Base-by-base conservation (phyloP, 2,888 invertebrate genomes). In the Lymantria monacha region DNA sequence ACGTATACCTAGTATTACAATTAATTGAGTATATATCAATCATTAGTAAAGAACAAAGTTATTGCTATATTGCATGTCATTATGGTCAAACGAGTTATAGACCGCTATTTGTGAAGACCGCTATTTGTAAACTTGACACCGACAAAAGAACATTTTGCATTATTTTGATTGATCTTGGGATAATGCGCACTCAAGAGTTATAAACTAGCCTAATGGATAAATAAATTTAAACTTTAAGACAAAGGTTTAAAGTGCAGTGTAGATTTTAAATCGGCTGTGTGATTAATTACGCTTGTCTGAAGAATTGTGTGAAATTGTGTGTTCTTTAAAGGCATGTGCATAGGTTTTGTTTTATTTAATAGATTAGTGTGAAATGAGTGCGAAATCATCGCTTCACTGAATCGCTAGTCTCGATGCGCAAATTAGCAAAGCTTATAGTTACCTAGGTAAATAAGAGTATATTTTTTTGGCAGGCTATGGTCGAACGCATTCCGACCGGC, bases 51-150 rank as follows among this genome's bases (percentile, higher is more conserved):
- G 55, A 58, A 58, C 60, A 57, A 66, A 60, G 51, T 64, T 22
- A 50, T 48, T 46, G 58, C 57, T 55, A 70, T 59, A 66, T 57
- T 64, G 62, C 70, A 68, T 74, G 70, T 77, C 77, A 81, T 82
- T 82, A 81, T 68, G 72, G 73, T 61, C 76, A 70, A 78, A 65
- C 71, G 66, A 67, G 76, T 74, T 66, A 70, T 79, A 74, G 68
- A 72, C 69, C 63, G 70, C 73, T 62, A 81, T 83, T 83, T 81
- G 59, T 70, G 73, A 80, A 74, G 68, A 72, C 69, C 63, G 70
- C 73, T 62, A 81, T 83, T 83, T 81, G 77, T 80, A 77, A 78
- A 72, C 77, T 71, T 69, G 70, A 74, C 65, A 73, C 70, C 67
- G 66, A 74, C 70, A 72, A 67, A 64, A 54, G 57, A 66, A 61